These are phyloP conservation scores for Lasioglossum figueresi DNA, from an alignment of 2,888 invertebrate species.

Conservation along the genomic window DNA sequence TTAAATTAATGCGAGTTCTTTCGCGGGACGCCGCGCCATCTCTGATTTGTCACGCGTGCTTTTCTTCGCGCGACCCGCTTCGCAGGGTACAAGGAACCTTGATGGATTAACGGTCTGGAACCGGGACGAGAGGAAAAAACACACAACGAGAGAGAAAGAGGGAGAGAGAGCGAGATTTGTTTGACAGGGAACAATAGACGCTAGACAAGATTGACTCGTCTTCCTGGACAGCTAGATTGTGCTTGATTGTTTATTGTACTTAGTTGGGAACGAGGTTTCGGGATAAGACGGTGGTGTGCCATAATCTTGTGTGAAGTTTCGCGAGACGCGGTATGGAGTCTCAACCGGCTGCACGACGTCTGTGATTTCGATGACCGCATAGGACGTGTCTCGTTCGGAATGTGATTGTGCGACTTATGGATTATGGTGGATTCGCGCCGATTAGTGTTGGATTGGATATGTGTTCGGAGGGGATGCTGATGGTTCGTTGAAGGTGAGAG, in stretches of 20 bases:
- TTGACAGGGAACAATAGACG: constrained; percentile 33
- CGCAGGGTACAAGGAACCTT: constrained; percentile 56
- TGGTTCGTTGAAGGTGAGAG: constrained; percentile 10
- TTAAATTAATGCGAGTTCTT: constrained; percentile 72
- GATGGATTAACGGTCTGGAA: constrained; percentile 69
- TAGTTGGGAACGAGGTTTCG: neutral
- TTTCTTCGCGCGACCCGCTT: constrained; percentile 56
- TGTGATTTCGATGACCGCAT: constrained; percentile 48
- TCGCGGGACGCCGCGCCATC: constrained; percentile 56
- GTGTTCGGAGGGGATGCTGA: constrained; percentile 24
- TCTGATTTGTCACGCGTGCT: constrained; percentile 71
- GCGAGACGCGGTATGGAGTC: neutral
- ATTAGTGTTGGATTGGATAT: neutral
- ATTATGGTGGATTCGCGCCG: neutral
- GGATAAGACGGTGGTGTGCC: neutral
- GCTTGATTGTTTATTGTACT: neutral
- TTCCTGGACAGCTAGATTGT: neutral
- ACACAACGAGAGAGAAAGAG: neutral
- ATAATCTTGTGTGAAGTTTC: neutral
- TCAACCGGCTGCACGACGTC: constrained; percentile 1
- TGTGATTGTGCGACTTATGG: constrained; percentile 14
- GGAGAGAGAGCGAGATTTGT: neutral
- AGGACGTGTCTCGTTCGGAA: constrained; percentile 1
- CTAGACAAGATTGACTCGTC: constrained; percentile 9
- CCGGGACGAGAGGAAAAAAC: constrained; percentile 37